Conservation (phyloP, 1,140 invertebrate genomes). For the Zophobas atratus region DNA sequence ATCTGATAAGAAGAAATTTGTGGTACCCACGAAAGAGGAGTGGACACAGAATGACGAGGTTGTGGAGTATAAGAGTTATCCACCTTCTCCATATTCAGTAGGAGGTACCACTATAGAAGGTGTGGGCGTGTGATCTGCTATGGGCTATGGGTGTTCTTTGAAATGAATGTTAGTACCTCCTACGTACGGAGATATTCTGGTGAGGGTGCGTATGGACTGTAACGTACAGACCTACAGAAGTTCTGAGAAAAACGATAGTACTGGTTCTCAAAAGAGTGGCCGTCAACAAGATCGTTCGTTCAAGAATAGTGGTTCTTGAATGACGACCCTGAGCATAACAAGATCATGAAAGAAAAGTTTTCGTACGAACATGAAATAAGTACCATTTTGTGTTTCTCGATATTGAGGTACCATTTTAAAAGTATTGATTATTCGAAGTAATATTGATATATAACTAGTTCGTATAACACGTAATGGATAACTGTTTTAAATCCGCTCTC, state of each 20-base stretch:
- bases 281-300: constrained; percentile 61
- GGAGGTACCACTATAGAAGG: constrained; percentile 89
- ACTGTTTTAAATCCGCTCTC: too few species aligned
- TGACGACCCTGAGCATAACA: constrained; percentile 78
- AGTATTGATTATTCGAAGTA: constrained; percentile 73
- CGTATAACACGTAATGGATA: too few species aligned
- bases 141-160: constrained; percentile 82
- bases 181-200: constrained; percentile 78
- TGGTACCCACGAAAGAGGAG: constrained; percentile 76
- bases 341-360: constrained; percentile 85
- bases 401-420: constrained; percentile 86
- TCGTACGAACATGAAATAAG: constrained; percentile 91
- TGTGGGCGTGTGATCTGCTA: constrained; percentile 89
- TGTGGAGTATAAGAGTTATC: constrained; percentile 80
- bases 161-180: constrained; percentile 80
- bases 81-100: constrained; percentile 88
- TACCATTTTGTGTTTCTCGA: constrained; percentile 86
- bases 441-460: not conserved
- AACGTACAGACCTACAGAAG: constrained; percentile 67
- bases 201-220: constrained; percentile 89
- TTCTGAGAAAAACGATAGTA: constrained; percentile 48
- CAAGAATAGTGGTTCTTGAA: constrained; percentile 82
- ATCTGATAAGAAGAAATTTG: constrained; percentile 72
- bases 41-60: constrained; percentile 80
- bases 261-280: too few species aligned